A percentile compares a stretch with the other conserved stretches of the same genome.
These are phyloP conservation scores for Drosophila austrosaltans DNA, from an alignment of 2,888 invertebrate species.

Conservation along the genomic window DNA sequence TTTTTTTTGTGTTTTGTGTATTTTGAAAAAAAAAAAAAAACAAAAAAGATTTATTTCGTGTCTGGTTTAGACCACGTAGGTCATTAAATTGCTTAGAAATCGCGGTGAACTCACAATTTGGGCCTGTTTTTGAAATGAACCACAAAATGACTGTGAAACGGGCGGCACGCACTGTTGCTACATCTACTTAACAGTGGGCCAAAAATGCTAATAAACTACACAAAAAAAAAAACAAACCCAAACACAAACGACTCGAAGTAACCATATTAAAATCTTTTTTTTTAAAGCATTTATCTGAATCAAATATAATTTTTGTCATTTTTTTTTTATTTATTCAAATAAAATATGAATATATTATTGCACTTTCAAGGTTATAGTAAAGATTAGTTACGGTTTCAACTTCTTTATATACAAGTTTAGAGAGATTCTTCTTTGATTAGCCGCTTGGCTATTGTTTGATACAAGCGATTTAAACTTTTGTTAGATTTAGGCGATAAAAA, in stretches of 20 bases:
- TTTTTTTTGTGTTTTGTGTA: slow-evolving; percentile 26
- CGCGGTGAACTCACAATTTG: slow-evolving; percentile 53
- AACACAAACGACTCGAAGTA: too few relatives aligned
- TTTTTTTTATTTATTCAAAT: too few relatives aligned
- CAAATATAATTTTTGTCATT: not conserved
- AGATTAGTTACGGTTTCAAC: too few relatives aligned
- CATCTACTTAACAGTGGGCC: slow-evolving; percentile 43
- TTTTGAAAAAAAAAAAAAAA: slow-evolving; percentile 39
- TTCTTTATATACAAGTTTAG: too few relatives aligned
- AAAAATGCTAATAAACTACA: rapidly evolving
- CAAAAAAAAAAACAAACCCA: not conserved
- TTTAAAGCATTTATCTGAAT: not conserved
- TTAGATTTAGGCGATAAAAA: too few relatives aligned
- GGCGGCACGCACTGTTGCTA: slow-evolving; percentile 56
- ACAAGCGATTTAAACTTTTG: too few relatives aligned
- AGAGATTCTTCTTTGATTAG: too few relatives aligned
- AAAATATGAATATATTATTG: too few relatives aligned
- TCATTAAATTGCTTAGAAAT: slow-evolving; percentile 77
- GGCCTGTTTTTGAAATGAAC: slow-evolving; percentile 63
- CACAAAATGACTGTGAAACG: slow-evolving; percentile 70
- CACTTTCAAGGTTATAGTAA: too few relatives aligned
- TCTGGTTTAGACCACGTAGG: slow-evolving; percentile 73
- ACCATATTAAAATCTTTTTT: not conserved
- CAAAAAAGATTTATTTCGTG: slow-evolving; percentile 66
- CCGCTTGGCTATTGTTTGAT: too few relatives aligned